Percentiles rank a stretch among this genome's conserved stretches.
phyloP scores from a whole-genome alignment of 2,888 invertebrate genomes.

The Megaustenia siamemsis region DNA sequence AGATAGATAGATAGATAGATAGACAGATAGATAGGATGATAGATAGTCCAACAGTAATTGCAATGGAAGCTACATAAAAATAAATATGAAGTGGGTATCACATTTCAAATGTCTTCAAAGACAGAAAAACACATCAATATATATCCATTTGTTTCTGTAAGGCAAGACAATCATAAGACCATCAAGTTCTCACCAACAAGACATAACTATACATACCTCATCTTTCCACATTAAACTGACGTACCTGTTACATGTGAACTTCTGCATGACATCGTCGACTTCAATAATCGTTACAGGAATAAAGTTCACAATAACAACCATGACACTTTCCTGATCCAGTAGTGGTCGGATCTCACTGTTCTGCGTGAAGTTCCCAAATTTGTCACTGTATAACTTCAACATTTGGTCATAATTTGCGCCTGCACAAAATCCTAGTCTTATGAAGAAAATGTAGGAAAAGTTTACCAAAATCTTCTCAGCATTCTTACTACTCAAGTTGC shows the following conservation, averaged over 20 bases:
- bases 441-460: background rate
- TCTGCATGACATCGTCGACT: background rate
- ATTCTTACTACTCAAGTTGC: no score
- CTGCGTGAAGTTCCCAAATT: background rate
- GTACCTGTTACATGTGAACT: background rate
- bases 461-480: no score
- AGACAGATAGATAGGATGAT: no score
- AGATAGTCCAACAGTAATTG: no score
- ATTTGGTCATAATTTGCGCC: background rate
- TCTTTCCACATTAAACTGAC: background rate
- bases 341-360: background rate
- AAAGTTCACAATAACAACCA: background rate
- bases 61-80: no score
- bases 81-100: no score
- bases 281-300: background rate
- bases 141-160: no score
- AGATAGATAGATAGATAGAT: no score
- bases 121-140: no score
- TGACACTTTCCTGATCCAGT: background rate
- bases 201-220: background rate
- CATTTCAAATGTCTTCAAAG: no score
- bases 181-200: no score
- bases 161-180: no score
- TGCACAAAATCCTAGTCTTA: background rate
- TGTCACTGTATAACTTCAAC: background rate